phyloP scores from a whole-genome alignment of 2,888 invertebrate species.

The Parnassius smintheus region DNA sequence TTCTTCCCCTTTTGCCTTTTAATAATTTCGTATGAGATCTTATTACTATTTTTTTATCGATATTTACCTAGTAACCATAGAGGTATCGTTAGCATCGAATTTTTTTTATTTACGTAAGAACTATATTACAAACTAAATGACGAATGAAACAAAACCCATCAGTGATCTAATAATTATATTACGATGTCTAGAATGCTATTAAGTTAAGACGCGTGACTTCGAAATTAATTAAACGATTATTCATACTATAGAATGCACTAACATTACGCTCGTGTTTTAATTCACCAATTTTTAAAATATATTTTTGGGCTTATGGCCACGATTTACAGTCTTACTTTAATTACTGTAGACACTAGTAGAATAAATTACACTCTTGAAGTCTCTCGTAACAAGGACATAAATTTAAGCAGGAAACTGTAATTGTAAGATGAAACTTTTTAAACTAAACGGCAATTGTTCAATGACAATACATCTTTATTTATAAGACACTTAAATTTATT shows the following conservation, averaged over 20 bases:
- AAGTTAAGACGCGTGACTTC: not conserved
- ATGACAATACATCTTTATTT: slow-evolving; percentile 7
- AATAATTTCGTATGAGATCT: too few relatives aligned
- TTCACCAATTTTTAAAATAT: too few relatives aligned
- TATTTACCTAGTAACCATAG: too few relatives aligned
- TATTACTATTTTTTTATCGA: too few relatives aligned
- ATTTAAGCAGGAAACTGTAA: slow-evolving; percentile 54
- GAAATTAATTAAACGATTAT: not conserved
- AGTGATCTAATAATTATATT: too few relatives aligned
- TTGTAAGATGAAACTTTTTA: slow-evolving; percentile 28
- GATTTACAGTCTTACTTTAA: too few relatives aligned
- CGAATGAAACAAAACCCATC: too few relatives aligned
- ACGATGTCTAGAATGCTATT: not conserved
- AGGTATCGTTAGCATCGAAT: too few relatives aligned
- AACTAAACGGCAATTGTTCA: slow-evolving; percentile 22
- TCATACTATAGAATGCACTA: not conserved
- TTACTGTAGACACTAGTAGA: not conserved
- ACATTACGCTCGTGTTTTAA: too few relatives aligned
- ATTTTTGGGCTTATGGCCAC: not conserved
- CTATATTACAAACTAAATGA: too few relatives aligned
- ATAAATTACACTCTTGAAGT: not conserved
- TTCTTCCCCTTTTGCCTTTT: too few relatives aligned
- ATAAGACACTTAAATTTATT: slow-evolving; percentile 14
- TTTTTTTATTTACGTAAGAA: too few relatives aligned
- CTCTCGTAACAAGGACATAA: slow-evolving; percentile 59